phyloP scores from a whole-genome alignment of 2,888 invertebrate genomes.

The Caenorhabditis wallacei region DNA sequence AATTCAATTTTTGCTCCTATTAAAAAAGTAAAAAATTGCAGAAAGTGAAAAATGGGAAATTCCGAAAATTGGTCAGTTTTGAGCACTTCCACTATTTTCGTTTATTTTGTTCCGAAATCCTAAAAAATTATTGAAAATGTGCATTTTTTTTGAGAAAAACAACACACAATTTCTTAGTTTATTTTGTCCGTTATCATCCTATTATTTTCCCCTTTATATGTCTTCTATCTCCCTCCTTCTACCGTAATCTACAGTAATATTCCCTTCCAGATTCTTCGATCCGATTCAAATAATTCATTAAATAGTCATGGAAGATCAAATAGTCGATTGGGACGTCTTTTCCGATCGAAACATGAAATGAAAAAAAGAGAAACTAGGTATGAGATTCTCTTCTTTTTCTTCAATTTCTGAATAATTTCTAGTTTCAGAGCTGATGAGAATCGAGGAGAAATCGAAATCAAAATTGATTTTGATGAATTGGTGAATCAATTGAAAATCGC shows the following conservation, averaged over 20 bases:
- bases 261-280: slow-evolving; percentile 66
- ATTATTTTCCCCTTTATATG: background rate
- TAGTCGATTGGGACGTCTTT: slow-evolving; percentile 69
- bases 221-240: background rate
- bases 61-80: slow-evolving; percentile 9
- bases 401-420: too few species aligned
- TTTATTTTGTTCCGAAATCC: background rate
- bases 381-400: background rate
- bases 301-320: slow-evolving; percentile 59
- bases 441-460: slow-evolving; percentile 72
- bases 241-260: background rate
- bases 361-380: slow-evolving; percentile 62
- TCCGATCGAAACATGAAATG: slow-evolving; percentile 68
- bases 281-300: slow-evolving; percentile 67
- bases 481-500: slow-evolving; percentile 66
- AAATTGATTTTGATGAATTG: slow-evolving; percentile 68
- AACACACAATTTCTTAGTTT: background rate
- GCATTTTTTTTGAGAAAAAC: background rate
- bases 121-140: too few species aligned
- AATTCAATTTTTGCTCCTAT: too few species aligned
- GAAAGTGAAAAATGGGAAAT: background rate
- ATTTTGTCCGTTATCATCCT: background rate
- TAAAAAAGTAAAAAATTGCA: background rate
- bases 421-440: slow-evolving; percentile 69
- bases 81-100: background rate